Evolutionary conservation across 2,797 vertebrate species (phyloP).

Genomic region (Bradypodion ventrale): DNA sequence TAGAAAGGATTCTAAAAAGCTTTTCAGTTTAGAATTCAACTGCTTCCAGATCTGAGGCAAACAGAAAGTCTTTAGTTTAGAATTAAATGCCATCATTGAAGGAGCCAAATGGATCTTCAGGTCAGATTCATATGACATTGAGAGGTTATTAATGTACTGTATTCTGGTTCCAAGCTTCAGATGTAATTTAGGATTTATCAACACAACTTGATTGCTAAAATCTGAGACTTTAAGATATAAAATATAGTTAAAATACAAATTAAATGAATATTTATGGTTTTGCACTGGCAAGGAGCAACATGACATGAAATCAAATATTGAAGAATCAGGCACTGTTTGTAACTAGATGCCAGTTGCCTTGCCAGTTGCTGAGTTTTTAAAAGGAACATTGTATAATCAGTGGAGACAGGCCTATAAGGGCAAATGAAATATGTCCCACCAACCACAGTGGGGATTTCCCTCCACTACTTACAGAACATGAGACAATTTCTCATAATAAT

Average conservation of each 20-base stretch:
- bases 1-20: not conserved
- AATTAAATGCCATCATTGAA: not conserved
- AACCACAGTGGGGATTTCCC: too few species aligned
- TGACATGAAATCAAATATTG: not conserved
- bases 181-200: not conserved
- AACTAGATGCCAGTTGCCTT: not conserved
- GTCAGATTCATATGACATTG: not conserved
- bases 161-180: not conserved
- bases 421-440: too few species aligned
- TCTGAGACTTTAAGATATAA: not conserved
- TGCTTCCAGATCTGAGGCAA: not conserved
- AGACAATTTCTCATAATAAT: too few species aligned
- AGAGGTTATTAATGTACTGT: not conserved
- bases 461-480: too few species aligned
- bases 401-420: too few species aligned
- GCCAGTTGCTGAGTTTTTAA: not conserved
- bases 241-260: slow-evolving; percentile 2
- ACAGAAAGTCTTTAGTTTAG: not conserved
- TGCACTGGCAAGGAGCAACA: not conserved
- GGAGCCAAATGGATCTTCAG: not conserved
- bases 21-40: not conserved
- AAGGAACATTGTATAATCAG: too few species aligned
- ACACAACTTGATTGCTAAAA: not conserved
- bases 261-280: not conserved
- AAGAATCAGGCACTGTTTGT: not conserved